A percentile compares a stretch with the other conserved stretches of the same genome.
Conservation (phyloP, 2,113 vertebrate genomes). For the Polypterus bichir region DNA sequence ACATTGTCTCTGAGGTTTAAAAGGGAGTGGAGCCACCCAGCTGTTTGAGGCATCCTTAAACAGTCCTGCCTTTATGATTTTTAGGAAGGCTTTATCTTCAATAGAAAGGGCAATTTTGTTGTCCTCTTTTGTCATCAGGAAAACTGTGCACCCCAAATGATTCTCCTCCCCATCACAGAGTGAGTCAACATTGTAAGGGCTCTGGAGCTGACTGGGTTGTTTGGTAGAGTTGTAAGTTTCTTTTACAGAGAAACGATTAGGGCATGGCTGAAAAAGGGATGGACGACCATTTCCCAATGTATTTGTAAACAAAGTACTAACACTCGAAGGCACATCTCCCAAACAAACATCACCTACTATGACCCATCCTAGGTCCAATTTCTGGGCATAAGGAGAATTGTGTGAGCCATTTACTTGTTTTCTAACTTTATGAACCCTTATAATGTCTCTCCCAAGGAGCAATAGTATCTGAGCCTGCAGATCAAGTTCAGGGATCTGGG, state of each 20-base stretch:
- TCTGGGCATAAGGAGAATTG: neutral
- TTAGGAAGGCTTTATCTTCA: constrained; percentile 1
- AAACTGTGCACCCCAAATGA: neutral
- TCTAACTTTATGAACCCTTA: neutral
- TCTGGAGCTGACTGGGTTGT: neutral
- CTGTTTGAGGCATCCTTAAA: neutral
- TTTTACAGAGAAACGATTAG: neutral
- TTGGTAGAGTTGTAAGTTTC: neutral
- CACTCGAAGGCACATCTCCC: neutral
- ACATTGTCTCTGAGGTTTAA: neutral
- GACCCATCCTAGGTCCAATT: neutral
- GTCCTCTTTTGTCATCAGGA: neutral
- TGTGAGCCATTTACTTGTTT: neutral
- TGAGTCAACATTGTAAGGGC: neutral
- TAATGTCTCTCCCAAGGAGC: neutral
- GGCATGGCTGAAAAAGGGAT: neutral
- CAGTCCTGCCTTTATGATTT: neutral
- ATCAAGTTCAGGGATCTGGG: neutral
- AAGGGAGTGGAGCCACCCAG: neutral
- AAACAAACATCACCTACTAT: neutral
- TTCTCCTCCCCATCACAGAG: neutral
- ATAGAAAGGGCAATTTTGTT: constrained; percentile 1
- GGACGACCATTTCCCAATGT: neutral
- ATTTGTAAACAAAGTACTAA: neutral
- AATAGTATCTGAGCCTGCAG: neutral